phyloP scores from a whole-genome alignment of 2,113 vertebrate species.

The Pongo abelii region DNA sequence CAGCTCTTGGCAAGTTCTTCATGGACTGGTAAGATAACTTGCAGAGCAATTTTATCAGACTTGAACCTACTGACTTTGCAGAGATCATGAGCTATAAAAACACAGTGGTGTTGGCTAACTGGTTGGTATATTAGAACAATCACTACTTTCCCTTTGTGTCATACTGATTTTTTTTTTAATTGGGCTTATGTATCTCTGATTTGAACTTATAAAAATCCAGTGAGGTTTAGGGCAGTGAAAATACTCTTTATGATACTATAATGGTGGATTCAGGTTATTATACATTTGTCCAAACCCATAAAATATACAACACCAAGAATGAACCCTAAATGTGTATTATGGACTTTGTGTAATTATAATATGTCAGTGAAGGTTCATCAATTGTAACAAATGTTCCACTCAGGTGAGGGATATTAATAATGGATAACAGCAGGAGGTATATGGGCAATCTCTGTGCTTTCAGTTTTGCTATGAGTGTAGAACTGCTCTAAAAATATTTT shows the following conservation, averaged over 20 bases:
- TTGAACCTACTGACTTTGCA: background rate
- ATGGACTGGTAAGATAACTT: background rate
- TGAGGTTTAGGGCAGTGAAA: background rate
- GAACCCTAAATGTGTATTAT: background rate
- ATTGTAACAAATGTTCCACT: background rate
- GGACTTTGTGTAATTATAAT: background rate
- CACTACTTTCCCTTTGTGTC: background rate
- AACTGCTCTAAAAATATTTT: background rate
- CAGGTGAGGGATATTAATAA: background rate
- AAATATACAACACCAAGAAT: background rate
- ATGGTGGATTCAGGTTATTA: background rate
- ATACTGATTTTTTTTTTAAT: background rate
- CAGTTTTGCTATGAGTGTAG: background rate
- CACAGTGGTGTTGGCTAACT: background rate
- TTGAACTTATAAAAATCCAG: constrained; percentile 17
- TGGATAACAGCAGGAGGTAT: background rate
- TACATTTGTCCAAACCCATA: background rate
- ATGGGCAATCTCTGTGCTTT: background rate
- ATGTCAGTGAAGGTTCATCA: too few relatives aligned
- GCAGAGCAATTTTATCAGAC: background rate
- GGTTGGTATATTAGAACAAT: background rate
- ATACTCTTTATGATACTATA: background rate
- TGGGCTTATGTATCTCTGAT: background rate
- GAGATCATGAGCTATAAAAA: background rate
- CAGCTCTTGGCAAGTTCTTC: background rate